Evolutionary conservation across 2,113 vertebrate species (phyloP).

Genomic region (Dissostichus mawsoni): DNA sequence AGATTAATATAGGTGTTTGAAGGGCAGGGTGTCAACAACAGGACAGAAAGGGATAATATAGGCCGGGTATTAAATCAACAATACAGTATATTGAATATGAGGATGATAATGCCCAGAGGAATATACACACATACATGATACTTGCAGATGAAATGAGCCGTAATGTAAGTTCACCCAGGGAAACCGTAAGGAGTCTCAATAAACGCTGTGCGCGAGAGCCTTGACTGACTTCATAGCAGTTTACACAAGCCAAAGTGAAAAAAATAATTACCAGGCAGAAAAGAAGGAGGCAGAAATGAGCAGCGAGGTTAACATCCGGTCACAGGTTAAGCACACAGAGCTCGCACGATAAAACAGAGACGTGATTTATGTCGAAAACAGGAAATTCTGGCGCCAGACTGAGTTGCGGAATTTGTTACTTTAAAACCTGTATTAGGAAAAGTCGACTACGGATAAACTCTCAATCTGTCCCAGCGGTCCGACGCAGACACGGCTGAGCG

Average conservation of each 20-base stretch:
- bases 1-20: too few species aligned
- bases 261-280: neutral
- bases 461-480: slow-evolving; percentile 14
- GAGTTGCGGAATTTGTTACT: slow-evolving; percentile 61
- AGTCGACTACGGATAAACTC: slow-evolving; percentile 51
- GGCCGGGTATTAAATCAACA: neutral
- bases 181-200: neutral
- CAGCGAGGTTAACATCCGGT: slow-evolving; percentile 39
- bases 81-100: neutral
- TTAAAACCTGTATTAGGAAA: slow-evolving; percentile 57
- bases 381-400: slow-evolving; percentile 78
- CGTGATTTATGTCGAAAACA: slow-evolving; percentile 75
- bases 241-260: slow-evolving; percentile 4
- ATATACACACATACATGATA: neutral
- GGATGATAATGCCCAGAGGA: neutral
- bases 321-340: slow-evolving; percentile 56
- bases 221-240: slow-evolving; percentile 1
- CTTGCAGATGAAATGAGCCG: neutral
- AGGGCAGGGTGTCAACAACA: too few species aligned
- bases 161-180: neutral
- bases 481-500: neutral
- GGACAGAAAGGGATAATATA: too few species aligned
- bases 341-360: slow-evolving; percentile 51
- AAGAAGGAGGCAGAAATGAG: slow-evolving; percentile 25
- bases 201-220: neutral